A percentile compares a stretch with the other conserved stretches of the same genome.
These are phyloP conservation scores for Trinectes maculatus DNA, from an alignment of 2,113 vertebrate genomes.

Conservation along the genomic window DNA sequence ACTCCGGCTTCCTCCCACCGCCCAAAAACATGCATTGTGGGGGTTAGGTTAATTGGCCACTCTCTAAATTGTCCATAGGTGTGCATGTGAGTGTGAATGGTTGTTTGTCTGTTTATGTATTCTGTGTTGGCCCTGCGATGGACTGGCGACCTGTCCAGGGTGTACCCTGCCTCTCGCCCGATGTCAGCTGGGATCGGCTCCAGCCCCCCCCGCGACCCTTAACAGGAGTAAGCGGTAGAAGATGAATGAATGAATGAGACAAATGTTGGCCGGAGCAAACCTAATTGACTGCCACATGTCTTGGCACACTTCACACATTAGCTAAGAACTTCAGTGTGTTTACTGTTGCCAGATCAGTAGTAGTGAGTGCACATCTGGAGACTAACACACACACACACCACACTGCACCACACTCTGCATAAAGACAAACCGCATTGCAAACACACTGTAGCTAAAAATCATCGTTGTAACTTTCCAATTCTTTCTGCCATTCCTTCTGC, in stretches of 20 bases:
- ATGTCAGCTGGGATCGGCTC: too few relatives aligned
- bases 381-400: constrained; percentile 6
- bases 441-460: background rate
- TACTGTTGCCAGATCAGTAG: constrained; percentile 31
- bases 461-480: background rate
- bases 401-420: constrained; percentile 4
- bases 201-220: too few relatives aligned
- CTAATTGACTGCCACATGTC: constrained; percentile 47
- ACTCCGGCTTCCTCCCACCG: too few relatives aligned
- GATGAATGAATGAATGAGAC: constrained; percentile 11
- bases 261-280: constrained; percentile 43
- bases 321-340: constrained; percentile 52
- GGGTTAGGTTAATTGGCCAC: too few relatives aligned
- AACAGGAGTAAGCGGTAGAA: too few relatives aligned
- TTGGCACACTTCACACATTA: constrained; percentile 64
- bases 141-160: too few relatives aligned
- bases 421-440: background rate
- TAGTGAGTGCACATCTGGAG: constrained; percentile 66
- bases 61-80: too few relatives aligned
- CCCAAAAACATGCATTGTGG: too few relatives aligned
- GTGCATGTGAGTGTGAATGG: too few relatives aligned
- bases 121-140: too few relatives aligned
- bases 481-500: background rate
- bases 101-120: too few relatives aligned
- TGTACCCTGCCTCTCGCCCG: too few relatives aligned